Percentiles rank a stretch among this genome's conserved stretches.
These are phyloP conservation scores for Rhagoletis zephyria DNA, from an alignment of 1,140 invertebrate genomes.

Conservation along the genomic window DNA sequence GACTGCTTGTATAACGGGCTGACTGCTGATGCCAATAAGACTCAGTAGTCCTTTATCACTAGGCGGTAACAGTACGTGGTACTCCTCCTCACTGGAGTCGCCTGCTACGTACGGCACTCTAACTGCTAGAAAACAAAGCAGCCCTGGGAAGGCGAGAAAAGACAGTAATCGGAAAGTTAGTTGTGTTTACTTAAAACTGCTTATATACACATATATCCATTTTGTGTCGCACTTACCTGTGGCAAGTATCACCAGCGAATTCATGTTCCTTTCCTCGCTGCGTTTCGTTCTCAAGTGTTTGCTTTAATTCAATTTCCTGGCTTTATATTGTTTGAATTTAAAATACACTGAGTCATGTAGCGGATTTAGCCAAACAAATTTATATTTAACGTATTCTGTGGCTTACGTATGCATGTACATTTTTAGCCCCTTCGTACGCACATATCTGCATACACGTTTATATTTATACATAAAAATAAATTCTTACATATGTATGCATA, in stretches of 20 bases:
- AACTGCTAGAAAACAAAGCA: constrained; percentile 16
- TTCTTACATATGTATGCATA: too few species aligned
- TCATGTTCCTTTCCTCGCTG: not conserved
- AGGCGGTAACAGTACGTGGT: not conserved
- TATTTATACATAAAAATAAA: too few species aligned
- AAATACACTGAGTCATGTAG: too few species aligned
- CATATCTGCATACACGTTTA: too few species aligned
- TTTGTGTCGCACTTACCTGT: not conserved
- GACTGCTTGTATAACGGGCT: not conserved
- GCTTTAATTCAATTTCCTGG: too few species aligned
- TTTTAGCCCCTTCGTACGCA: too few species aligned
- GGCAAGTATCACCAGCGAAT: constrained; percentile 13
- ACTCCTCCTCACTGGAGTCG: not conserved
- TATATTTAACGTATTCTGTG: too few species aligned
- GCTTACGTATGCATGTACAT: too few species aligned
- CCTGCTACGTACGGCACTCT: constrained; percentile 5
- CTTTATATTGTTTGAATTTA: too few species aligned
- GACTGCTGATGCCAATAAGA: not conserved
- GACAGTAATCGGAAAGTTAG: not conserved
- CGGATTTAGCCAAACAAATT: too few species aligned
- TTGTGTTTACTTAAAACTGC: not conserved
- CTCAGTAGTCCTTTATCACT: not conserved
- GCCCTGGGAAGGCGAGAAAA: not conserved
- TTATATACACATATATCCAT: not conserved
- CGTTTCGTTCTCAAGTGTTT: not conserved